Base-by-base conservation (phyloP, 2,888 invertebrate species). In the Pseudococcus viburni region DNA sequence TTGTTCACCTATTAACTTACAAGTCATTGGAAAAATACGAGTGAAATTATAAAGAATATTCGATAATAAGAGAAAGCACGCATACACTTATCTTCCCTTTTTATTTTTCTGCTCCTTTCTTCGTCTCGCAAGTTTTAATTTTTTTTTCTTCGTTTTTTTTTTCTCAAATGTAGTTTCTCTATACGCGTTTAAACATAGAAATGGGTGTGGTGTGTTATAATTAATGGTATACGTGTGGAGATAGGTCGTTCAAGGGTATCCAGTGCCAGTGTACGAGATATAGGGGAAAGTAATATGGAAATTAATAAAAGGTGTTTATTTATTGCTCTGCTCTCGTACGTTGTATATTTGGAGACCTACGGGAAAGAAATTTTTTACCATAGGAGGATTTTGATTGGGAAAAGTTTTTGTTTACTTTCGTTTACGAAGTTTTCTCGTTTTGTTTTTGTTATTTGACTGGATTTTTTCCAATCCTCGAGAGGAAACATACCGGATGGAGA, bases 1-100 rank as follows among this genome's bases (percentile, higher is more conserved):
- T 88, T 83, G 88, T 88, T 88, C 83, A 83, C 88, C 88, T 88
- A 88, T 77, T 80, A 77, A 88, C 88, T 88, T 39, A 59, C 80
- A 88, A 83, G 86, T 86, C 80, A 80, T 80, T 46, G 87, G 88
- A 88, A 88, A 88, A 88, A 88, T 80, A 88, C 88, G 55, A 88
- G 88, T 88, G 88, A 88, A 88, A 88, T 83, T 80, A 77, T 88
- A 26, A 77, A 88, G 80, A 80, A 88, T 88, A 88, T 88, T 39
- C 73, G 83, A 85, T 85, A 59, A 88, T 88, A 80, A 88, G 88
- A 88, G 88, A 88, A 88, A 88, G 88, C 88, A 80, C 80, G 12
- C 39, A 11, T 22, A 64, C 64, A 64, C 22, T 73, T 68, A 73
- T 73, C 73, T 73, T 73, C 73, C 73, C 73, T 33, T 73, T 73